Evolutionary conservation across 2,113 vertebrate species (phyloP), one percentile per base, ranked within the genome.

Genomic region (Callaeas wilsoni): DNA sequence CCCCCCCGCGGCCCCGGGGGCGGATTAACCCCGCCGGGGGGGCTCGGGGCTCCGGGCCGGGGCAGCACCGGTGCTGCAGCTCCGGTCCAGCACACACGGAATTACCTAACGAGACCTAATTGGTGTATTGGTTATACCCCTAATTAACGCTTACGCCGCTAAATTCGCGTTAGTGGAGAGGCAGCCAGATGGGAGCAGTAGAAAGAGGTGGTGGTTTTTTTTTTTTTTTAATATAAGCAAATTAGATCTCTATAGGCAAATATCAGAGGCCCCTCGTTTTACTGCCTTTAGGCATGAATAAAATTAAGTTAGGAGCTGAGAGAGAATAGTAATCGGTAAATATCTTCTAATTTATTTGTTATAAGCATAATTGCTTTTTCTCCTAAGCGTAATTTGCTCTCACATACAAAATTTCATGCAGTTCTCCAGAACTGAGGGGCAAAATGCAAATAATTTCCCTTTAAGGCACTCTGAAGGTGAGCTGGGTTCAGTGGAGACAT

Each of bases 101-200:
- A 55, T 73, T 76, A 22, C 6, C 70, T 70, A 71, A 75, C 65
- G 19, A 57, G 83, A 37, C 16, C 46, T 57, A 64, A 68, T 10
- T 62, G 77, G 25, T 29, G 49, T 41, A 3, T 76, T 60, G 25
- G 41, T 56, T 90, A 23, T 23, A 50, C 12, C 23, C 41, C 49
- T 69, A 15, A 73, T 90, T 89, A 95, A 73, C 47, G 76, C 81
- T 77, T 53, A 46, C 14, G 59, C 80, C 71, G 68, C 80, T 89
- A 42, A 86, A 65, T 53, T 81, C 22, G 12, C n/a, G 25, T 33
- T 55, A 49, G n/a, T 41, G 63, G 49, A 44, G 57, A 92, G 56
- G 57, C 13, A 47, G 57, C 59, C 68, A 15, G 59, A 26, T 62
- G 75, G 93, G 76, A 83, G 67, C 41, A 14, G 25, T n/a, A 39